Evolutionary conservation across 2,113 vertebrate genomes (phyloP).

Genomic region (Chelonoidis abingdonii): DNA sequence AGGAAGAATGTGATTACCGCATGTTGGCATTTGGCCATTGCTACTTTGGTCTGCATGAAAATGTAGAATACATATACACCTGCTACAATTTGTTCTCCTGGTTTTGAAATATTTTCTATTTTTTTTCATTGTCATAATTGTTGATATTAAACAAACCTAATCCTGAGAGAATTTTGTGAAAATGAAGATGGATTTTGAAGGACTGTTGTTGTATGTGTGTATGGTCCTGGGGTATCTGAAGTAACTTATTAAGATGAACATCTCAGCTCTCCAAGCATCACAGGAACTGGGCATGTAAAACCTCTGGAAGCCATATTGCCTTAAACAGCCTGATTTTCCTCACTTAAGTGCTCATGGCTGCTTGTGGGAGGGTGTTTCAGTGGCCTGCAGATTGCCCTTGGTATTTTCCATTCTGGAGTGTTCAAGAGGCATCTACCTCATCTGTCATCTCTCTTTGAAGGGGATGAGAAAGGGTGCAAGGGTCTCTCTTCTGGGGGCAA

Average conservation of each 20-base stretch:
- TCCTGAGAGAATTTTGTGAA: neutral
- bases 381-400: neutral
- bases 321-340: neutral
- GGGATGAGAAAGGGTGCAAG: neutral
- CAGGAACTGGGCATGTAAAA: neutral
- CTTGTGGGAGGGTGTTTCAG: neutral
- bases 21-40: neutral
- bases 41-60: neutral
- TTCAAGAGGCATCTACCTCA: neutral
- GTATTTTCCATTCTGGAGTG: neutral
- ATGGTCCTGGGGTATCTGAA: rapidly evolving
- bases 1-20: neutral
- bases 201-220: neutral
- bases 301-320: neutral
- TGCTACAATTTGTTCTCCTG: neutral
- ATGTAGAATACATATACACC: neutral
- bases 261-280: neutral
- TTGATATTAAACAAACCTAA: neutral
- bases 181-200: neutral
- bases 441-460: neutral
- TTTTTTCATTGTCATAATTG: neutral
- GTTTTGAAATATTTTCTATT: neutral
- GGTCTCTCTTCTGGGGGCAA: neutral
- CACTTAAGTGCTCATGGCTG: rapidly evolving
- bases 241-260: neutral